Conservation (phyloP, 2,888 invertebrate species). For the Agrilus mali region DNA sequence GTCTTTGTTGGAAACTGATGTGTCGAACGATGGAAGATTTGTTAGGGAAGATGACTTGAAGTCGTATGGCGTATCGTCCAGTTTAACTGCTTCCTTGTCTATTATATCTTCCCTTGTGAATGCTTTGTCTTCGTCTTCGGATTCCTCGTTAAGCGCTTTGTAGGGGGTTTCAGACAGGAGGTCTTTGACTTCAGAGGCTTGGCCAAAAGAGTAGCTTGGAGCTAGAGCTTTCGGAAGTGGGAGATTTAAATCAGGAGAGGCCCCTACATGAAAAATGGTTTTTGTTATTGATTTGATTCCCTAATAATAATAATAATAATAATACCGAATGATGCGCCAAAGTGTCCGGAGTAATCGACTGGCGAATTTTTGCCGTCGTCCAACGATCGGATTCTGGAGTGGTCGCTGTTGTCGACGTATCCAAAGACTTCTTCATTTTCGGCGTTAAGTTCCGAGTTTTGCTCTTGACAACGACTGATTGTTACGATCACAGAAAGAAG, state of each 20-base stretch:
- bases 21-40: too few relatives aligned
- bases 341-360: constrained; percentile 31
- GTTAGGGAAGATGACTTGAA: too few relatives aligned
- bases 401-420: constrained; percentile 15
- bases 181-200: too few relatives aligned
- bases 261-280: too few relatives aligned
- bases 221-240: too few relatives aligned
- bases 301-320: too few relatives aligned
- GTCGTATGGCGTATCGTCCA: too few relatives aligned
- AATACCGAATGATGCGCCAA: constrained; percentile 18
- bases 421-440: constrained; percentile 16
- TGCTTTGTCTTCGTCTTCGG: constrained; percentile 11
- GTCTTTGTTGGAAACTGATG: constrained; percentile 21
- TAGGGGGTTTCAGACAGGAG: too few relatives aligned
- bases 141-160: too few relatives aligned
- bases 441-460: constrained; percentile 19
- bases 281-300: neutral
- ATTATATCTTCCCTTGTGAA: constrained; percentile 4
- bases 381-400: constrained; percentile 7
- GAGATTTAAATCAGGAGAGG: too few relatives aligned
- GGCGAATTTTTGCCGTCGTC: constrained; percentile 14
- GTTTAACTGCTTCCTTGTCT: too few relatives aligned
- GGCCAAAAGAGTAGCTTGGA: too few relatives aligned
- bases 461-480: constrained; percentile 17
- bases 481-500: constrained; percentile 6